phyloP scores from a whole-genome alignment of 2,113 vertebrate genomes.

The Callospermophilus lateralis region DNA sequence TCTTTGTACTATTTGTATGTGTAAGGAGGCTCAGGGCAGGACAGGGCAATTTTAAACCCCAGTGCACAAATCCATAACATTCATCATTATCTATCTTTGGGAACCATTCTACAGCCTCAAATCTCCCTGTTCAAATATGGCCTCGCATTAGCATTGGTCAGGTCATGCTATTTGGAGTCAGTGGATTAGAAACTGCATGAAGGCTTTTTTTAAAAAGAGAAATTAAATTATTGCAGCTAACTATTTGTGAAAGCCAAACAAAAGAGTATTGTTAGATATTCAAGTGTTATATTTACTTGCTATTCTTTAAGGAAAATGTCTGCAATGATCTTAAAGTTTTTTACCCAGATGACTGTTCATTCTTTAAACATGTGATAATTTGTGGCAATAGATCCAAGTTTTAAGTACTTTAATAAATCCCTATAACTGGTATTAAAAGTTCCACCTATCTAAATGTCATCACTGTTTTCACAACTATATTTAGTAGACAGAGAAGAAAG shows the following conservation, averaged over 20 bases:
- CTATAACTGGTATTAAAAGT: background rate
- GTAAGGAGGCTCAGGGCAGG: slow-evolving; percentile 83
- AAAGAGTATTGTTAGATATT: slow-evolving; percentile 5
- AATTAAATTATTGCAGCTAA: slow-evolving; percentile 50
- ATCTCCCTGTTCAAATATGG: slow-evolving; percentile 83
- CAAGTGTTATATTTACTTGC: background rate
- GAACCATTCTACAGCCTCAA: slow-evolving; percentile 71
- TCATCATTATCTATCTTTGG: slow-evolving; percentile 82
- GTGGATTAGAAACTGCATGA: slow-evolving; percentile 6
- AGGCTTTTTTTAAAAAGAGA: background rate
- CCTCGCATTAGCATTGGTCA: background rate
- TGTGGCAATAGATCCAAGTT: background rate
- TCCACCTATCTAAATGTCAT: background rate
- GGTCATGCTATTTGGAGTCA: slow-evolving; percentile 13
- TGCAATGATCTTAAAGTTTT: background rate
- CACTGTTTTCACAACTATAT: background rate
- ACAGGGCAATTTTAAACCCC: slow-evolving; percentile 84
- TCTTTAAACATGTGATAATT: background rate
- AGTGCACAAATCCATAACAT: slow-evolving; percentile 82
- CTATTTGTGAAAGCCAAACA: background rate
- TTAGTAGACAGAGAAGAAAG: background rate
- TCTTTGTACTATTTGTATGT: slow-evolving; percentile 86
- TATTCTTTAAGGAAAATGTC: background rate
- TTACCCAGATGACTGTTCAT: background rate
- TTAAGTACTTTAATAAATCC: background rate